Conservation (phyloP, 2,113 vertebrate genomes). For the Urocolius indicus region DNA sequence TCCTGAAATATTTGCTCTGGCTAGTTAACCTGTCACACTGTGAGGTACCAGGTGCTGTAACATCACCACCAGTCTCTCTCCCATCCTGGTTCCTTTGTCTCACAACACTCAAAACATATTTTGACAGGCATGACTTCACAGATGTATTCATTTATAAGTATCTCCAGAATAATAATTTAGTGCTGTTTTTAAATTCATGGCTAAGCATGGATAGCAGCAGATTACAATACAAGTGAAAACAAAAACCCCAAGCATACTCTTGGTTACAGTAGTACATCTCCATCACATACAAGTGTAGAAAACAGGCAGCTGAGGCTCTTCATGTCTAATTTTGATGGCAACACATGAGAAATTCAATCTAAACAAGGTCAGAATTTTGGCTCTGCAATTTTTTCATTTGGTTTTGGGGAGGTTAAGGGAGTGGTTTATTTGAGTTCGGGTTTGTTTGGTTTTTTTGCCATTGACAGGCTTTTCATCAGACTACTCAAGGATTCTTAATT, state of each 20-base stretch:
- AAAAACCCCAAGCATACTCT: accelerated
- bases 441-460: not conserved
- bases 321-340: not conserved
- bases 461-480: not conserved
- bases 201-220: not conserved
- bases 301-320: not conserved
- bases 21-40: not conserved
- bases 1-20: not conserved
- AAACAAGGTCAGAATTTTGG: not conserved
- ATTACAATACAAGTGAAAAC: not conserved
- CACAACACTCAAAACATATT: not conserved
- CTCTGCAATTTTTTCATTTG: not conserved
- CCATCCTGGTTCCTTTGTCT: not conserved
- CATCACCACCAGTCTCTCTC: not conserved
- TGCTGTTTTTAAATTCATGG: not conserved
- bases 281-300: not conserved
- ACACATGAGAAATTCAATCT: not conserved
- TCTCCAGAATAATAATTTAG: not conserved
- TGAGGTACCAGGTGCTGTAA: not conserved
- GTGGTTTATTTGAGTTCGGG: not conserved
- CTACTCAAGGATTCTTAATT: not conserved
- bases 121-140: not conserved
- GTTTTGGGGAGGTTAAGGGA: not conserved
- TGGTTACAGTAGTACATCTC: not conserved
- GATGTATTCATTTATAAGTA: not conserved